A percentile compares a stretch with the other conserved stretches of the same genome.
These are phyloP conservation scores for Dugesia japonica DNA, from an alignment of 2,888 invertebrate genomes.

Conservation along the genomic window DNA sequence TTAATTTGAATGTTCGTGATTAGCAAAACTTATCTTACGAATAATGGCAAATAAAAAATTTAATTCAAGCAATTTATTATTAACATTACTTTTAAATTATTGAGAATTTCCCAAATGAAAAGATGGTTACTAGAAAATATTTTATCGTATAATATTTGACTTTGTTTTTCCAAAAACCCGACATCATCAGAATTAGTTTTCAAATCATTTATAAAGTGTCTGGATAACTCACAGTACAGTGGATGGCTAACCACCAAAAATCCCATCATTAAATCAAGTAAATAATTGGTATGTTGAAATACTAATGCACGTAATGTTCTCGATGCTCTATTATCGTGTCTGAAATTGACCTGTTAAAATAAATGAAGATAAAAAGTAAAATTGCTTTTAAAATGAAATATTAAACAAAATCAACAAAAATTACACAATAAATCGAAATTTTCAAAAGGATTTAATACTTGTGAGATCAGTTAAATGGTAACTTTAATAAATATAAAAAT, in stretches of 20 bases:
- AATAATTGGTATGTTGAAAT: constrained; percentile 10
- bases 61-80: too few relatives aligned
- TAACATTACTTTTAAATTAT: not conserved
- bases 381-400: too few relatives aligned
- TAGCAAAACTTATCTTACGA: too few relatives aligned
- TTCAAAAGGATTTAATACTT: too few relatives aligned
- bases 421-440: too few relatives aligned
- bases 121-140: not conserved
- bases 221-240: not conserved
- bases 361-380: too few relatives aligned
- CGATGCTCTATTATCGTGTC: not conserved
- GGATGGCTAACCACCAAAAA: not conserved
- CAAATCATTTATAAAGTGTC: not conserved
- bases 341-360: not conserved
- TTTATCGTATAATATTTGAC: not conserved
- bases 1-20: too few relatives aligned
- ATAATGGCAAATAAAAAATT: too few relatives aligned
- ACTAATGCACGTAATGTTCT: not conserved
- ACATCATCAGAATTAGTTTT: not conserved
- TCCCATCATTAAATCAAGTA: constrained; percentile 20
- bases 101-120: not conserved
- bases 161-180: constrained; percentile 3
- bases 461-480: too few relatives aligned
- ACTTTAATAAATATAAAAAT: too few relatives aligned
- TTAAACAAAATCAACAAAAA: too few relatives aligned